Conservation (phyloP, 2,113 vertebrate species). For the Lasiurus borealis region DNA sequence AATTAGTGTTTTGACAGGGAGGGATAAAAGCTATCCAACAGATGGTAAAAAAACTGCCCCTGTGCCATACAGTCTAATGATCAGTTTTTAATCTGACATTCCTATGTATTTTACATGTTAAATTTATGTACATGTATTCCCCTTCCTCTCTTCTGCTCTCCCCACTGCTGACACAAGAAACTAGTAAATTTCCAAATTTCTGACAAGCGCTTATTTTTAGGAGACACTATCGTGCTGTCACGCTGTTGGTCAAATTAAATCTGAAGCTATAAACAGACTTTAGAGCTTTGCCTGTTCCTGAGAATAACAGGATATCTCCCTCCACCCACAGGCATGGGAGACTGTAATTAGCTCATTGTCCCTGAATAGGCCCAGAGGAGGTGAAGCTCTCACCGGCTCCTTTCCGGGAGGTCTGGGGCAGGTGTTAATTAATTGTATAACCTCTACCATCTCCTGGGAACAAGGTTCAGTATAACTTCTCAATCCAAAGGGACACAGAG, state of each 20-base stretch:
- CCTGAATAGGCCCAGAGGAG: not conserved
- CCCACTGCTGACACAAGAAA: slow-evolving; percentile 61
- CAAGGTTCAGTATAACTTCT: not conserved
- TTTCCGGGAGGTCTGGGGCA: slow-evolving; percentile 43
- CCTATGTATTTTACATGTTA: slow-evolving; percentile 34
- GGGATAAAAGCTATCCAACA: not conserved
- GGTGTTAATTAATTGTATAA: slow-evolving; percentile 68
- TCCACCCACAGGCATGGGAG: slow-evolving; percentile 35
- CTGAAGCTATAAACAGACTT: slow-evolving; percentile 75
- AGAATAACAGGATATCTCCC: slow-evolving; percentile 72
- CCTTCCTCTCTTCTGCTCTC: not conserved
- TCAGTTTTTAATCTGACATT: not conserved
- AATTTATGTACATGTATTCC: slow-evolving; percentile 31
- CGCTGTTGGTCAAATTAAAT: slow-evolving; percentile 67
- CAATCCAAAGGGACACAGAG: not conserved
- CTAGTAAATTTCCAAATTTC: slow-evolving; percentile 68
- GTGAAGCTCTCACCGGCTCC: accelerated
- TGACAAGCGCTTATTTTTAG: slow-evolving; percentile 78
- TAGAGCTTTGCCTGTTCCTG: slow-evolving; percentile 57
- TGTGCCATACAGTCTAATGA: not conserved
- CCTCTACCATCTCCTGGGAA: slow-evolving; percentile 47
- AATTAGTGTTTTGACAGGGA: not conserved
- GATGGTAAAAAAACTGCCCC: not conserved
- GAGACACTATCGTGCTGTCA: not conserved
- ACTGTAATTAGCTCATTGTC: slow-evolving; percentile 78